Percentiles rank a stretch among this genome's conserved stretches.
Conservation (phyloP, 2,888 invertebrate species). For the Eilema depressum region DNA sequence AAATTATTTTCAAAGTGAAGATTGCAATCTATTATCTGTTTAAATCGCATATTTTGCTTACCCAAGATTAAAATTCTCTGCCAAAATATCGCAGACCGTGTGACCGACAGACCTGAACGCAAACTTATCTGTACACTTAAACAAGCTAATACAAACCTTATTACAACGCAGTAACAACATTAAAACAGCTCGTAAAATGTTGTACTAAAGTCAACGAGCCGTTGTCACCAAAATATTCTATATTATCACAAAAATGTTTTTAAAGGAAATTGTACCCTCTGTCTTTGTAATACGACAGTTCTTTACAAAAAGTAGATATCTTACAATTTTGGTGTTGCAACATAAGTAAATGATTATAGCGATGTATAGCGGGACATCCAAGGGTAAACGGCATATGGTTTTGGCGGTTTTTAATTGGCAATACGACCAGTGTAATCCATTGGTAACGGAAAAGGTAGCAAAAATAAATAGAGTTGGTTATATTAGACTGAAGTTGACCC, state of each 20-base stretch:
- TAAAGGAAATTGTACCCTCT: constrained; percentile 25
- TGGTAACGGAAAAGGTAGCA: not conserved
- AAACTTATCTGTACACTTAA: constrained; percentile 15
- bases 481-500: too few relatives aligned
- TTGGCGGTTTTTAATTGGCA: constrained; percentile 29
- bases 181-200: not conserved
- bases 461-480: not conserved
- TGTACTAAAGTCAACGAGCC: constrained; percentile 15
- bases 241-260: constrained; percentile 13
- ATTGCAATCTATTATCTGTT: not conserved
- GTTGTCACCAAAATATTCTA: constrained; percentile 27
- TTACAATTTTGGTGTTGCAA: constrained; percentile 6
- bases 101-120: constrained; percentile 28
- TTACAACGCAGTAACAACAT: not conserved
- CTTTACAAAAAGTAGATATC: not conserved
- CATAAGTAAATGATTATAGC: constrained; percentile 10
- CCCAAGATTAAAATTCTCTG: constrained; percentile 39
- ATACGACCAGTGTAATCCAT: not conserved
- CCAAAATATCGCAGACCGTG: constrained; percentile 27
- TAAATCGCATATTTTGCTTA: constrained; percentile 16
- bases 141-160: constrained; percentile 29
- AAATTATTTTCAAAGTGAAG: not conserved
- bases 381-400: constrained; percentile 33
- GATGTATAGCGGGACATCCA: constrained; percentile 28
- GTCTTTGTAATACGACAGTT: constrained; percentile 8